Evolutionary conservation across 1,140 invertebrate genomes (phyloP).

Genomic region (Schlechtendalia chinensis): DNA sequence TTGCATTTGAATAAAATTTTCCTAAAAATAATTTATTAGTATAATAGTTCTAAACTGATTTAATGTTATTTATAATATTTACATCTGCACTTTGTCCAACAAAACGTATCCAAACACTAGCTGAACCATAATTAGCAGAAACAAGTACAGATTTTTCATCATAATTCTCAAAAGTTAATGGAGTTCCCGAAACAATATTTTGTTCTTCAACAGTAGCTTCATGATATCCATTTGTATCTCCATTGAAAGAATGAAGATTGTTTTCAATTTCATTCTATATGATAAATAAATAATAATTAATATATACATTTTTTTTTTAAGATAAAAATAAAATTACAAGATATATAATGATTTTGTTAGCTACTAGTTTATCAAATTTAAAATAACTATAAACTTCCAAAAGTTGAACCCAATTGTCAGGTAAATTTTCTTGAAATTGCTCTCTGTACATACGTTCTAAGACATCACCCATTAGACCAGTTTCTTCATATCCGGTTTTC

Average conservation of each 20-base stretch:
- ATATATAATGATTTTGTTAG: slow-evolving; percentile 34
- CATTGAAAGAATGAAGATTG: not conserved
- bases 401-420: slow-evolving; percentile 31
- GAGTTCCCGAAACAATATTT: slow-evolving; percentile 6
- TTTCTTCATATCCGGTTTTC: not conserved
- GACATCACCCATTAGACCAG: slow-evolving; percentile 18
- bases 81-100: slow-evolving; percentile 28
- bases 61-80: not conserved
- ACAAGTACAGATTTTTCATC: slow-evolving; percentile 38
- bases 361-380: slow-evolving; percentile 5
- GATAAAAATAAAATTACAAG: slow-evolving; percentile 17
- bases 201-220: not conserved
- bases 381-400: slow-evolving; percentile 38
- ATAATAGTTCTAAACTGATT: not conserved
- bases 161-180: not conserved
- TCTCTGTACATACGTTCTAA: slow-evolving; percentile 38
- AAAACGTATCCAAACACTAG: slow-evolving; percentile 23
- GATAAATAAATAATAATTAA: not conserved
- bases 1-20: slow-evolving; percentile 30
- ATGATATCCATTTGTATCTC: not conserved
- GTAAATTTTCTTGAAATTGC: slow-evolving; percentile 20
- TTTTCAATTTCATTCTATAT: slow-evolving; percentile 3
- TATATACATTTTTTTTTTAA: not conserved
- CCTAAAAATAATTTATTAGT: slow-evolving; percentile 10
- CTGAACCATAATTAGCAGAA: slow-evolving; percentile 32